These are phyloP conservation scores for Chrysemys picta DNA, from an alignment of 2,113 vertebrate genomes.

Conservation along the genomic window DNA sequence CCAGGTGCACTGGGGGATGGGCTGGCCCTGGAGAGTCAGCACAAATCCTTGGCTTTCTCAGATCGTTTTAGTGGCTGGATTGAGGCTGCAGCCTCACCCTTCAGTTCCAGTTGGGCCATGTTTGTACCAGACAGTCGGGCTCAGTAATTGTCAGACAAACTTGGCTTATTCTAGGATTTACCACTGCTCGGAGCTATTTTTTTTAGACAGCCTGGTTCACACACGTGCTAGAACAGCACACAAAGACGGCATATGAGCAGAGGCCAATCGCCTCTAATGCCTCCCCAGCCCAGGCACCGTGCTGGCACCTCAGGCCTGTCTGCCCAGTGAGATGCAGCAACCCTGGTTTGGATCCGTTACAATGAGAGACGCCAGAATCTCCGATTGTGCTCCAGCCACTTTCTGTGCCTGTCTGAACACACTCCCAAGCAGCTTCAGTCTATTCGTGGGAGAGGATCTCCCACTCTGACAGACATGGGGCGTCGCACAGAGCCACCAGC, in stretches of 20 bases:
- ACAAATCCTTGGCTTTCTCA: slow-evolving; percentile 59
- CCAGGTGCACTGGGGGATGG: slow-evolving; percentile 60
- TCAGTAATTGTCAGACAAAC: background rate
- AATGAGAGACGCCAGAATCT: background rate
- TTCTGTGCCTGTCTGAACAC: rapidly evolving
- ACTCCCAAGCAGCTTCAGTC: background rate
- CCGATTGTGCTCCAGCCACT: background rate
- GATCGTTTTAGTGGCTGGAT: slow-evolving; percentile 49
- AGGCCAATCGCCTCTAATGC: background rate
- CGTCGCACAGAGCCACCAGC: background rate
- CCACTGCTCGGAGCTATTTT: background rate
- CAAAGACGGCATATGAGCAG: rapidly evolving
- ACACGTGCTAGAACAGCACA: background rate
- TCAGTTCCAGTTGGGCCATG: background rate
- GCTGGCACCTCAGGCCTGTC: background rate
- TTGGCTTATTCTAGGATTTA: background rate
- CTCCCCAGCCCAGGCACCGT: background rate
- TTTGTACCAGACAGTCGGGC: background rate
- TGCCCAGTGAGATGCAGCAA: slow-evolving; percentile 34
- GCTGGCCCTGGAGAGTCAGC: slow-evolving; percentile 46
- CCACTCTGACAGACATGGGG: background rate
- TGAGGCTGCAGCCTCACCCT: slow-evolving; percentile 23
- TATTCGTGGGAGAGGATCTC: background rate
- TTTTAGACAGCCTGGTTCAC: background rate
- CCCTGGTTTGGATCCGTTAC: background rate